phyloP scores from a whole-genome alignment of 2,797 vertebrate species.

The Gadopsis bispinosus region DNA sequence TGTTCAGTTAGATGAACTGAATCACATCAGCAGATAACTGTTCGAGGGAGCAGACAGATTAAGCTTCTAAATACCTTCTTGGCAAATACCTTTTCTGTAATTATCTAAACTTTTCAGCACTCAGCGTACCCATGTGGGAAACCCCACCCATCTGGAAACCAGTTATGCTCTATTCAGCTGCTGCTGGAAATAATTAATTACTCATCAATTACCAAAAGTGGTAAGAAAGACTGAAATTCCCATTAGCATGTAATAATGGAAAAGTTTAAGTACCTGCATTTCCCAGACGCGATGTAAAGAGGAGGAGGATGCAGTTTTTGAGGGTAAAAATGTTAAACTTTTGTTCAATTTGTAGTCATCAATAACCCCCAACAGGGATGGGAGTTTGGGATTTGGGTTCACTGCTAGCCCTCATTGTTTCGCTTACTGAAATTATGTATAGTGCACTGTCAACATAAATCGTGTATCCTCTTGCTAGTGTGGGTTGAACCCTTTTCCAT shows the following conservation, averaged over 20 bases:
- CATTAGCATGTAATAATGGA: slow-evolving; percentile 23
- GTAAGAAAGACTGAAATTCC: slow-evolving; percentile 36
- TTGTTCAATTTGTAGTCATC: neutral
- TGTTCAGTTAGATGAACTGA: neutral
- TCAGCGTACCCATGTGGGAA: slow-evolving; percentile 19
- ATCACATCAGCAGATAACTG: slow-evolving; percentile 20
- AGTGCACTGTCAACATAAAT: neutral
- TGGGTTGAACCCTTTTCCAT: neutral
- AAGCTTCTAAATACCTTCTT: slow-evolving; percentile 36
- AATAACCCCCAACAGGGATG: neutral
- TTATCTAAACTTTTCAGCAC: neutral
- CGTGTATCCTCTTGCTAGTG: neutral
- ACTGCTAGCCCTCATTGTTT: neutral
- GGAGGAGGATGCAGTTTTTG: neutral
- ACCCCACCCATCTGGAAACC: slow-evolving; percentile 53
- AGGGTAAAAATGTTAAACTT: neutral
- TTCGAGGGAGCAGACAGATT: neutral
- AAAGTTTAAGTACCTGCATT: neutral
- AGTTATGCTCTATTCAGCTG: slow-evolving; percentile 21
- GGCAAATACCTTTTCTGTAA: slow-evolving; percentile 34
- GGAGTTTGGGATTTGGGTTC: neutral
- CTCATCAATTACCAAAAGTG: slow-evolving; percentile 50
- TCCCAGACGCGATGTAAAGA: slow-evolving; percentile 18
- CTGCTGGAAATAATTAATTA: slow-evolving; percentile 59
- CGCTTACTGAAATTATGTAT: neutral